Base-by-base conservation (phyloP, 2,113 vertebrate genomes). In the Heptranchias perlo region DNA sequence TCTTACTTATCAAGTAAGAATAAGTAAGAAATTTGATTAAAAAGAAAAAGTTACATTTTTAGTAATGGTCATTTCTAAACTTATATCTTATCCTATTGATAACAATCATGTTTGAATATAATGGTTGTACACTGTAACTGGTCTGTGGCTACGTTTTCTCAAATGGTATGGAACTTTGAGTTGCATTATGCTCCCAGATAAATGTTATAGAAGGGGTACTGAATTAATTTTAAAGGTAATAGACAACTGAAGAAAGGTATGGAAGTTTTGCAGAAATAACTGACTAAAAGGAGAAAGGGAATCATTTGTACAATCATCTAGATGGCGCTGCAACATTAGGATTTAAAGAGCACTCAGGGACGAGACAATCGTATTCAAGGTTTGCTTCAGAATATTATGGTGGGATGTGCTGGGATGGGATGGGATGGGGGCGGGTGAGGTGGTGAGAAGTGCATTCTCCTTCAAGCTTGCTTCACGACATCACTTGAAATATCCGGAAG, bases 301-400 rank as follows among this genome's bases (percentile, higher is more conserved):
- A 47, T 21, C 47, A 14, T 95, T 35, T 69, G 7, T 3, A 6
- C 14, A 52, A 16, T 49, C 94, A 47, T 69, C n/a, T 95, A 95
- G 94, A 73, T 69, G 94, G 94, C 94, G 94, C 94, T 95, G 65
- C n/a, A 16, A 35, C 62, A 95, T 95, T 49, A 95, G 44, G 65
- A 25, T 95, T 95, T 52, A 62, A 62, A 35, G 18, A 39, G n/a
- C 58, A 39, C 39, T 93, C 54, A 21, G 58, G 10, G 47, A 65
- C 35, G 3, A 28, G 39, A 52, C 7, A 13, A 58, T 18, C 52
- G 28, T 16, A 0, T 73, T 7, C 16, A 13, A 58, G 31, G 3
- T 54, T 86, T 44, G 82, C 5, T 52, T 87, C 25, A 52, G 49
- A 52, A 87, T 52, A 0, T 54, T 62, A 21, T 44, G 39, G 35